These are phyloP conservation scores for Tanytarsus gracilentus DNA, from an alignment of 2,888 invertebrate species.

Conservation along the genomic window DNA sequence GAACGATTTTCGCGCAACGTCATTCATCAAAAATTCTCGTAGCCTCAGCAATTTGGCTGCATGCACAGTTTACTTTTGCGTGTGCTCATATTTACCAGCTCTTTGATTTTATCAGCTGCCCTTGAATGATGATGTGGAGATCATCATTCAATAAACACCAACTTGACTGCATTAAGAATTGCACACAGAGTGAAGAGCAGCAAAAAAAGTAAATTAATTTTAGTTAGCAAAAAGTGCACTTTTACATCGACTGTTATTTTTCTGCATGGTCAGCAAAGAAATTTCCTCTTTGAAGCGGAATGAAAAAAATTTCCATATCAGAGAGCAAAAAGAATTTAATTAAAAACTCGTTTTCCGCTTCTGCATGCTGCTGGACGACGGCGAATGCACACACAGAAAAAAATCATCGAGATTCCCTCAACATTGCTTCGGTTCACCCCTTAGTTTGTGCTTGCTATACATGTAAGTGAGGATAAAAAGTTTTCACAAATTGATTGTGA, in stretches of 20 bases:
- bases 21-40: no score
- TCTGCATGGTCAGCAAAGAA: constrained; percentile 19
- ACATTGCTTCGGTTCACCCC: constrained; percentile 13
- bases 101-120: not conserved
- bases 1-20: no score
- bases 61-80: no score
- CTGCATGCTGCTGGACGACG: not conserved
- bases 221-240: constrained; percentile 3
- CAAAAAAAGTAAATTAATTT: not conserved
- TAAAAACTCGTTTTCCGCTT: constrained; percentile 28
- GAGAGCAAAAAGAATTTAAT: constrained; percentile 27
- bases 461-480: not conserved
- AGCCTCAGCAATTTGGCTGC: no score
- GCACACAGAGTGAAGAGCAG: not conserved
- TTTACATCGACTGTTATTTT: constrained; percentile 8
- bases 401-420: constrained; percentile 10
- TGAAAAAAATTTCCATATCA: constrained; percentile 25
- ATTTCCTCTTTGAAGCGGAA: not conserved
- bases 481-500: not conserved
- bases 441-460: no score
- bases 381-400: not conserved
- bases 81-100: not conserved
- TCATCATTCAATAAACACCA: constrained; percentile 14
- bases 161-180: constrained; percentile 16
- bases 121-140: not conserved